These are phyloP conservation scores for Frankliniella fusca DNA, from an alignment of 2,888 invertebrate species.

Conservation along the genomic window DNA sequence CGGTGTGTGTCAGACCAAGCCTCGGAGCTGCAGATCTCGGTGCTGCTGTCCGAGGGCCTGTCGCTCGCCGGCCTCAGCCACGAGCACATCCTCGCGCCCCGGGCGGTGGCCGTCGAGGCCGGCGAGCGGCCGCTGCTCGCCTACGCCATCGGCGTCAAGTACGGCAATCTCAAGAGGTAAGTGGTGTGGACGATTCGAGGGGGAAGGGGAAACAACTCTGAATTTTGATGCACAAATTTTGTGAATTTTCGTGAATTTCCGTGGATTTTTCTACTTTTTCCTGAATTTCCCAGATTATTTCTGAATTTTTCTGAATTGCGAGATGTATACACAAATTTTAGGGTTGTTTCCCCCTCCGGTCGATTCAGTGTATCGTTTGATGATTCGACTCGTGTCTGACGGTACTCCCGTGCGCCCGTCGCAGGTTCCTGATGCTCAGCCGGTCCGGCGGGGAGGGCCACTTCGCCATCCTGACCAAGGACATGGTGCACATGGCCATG, in stretches of 20 bases:
- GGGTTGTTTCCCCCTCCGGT: no score
- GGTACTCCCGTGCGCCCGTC: not conserved
- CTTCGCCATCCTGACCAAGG: conserved; percentile 61
- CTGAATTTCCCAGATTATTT: no score
- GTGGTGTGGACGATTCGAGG: no score
- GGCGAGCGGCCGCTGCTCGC: conserved; percentile 60
- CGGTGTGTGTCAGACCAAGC: conserved; percentile 56
- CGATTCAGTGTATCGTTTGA: conserved; percentile 32
- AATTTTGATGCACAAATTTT: no score
- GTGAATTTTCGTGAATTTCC: no score
- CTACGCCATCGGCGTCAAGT: conserved; percentile 63
- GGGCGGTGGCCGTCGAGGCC: conserved; percentile 62
- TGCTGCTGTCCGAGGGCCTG: conserved; percentile 70
- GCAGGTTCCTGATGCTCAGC: conserved; percentile 48
- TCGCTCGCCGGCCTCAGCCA: conserved; percentile 67
- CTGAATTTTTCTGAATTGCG: no score
- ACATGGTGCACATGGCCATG: conserved; percentile 77
- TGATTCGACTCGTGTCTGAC: no score
- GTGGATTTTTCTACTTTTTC: no score
- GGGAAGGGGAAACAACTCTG: no score
- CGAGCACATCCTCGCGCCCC: conserved; percentile 65
- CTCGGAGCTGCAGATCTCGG: conserved; percentile 65
- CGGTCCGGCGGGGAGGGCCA: conserved; percentile 46
- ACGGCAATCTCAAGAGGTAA: conserved; percentile 66
- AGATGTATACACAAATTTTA: no score